These are phyloP conservation scores for Sylvilagus floridanus DNA, from an alignment of 2,797 vertebrate species.

Conservation along the genomic window DNA sequence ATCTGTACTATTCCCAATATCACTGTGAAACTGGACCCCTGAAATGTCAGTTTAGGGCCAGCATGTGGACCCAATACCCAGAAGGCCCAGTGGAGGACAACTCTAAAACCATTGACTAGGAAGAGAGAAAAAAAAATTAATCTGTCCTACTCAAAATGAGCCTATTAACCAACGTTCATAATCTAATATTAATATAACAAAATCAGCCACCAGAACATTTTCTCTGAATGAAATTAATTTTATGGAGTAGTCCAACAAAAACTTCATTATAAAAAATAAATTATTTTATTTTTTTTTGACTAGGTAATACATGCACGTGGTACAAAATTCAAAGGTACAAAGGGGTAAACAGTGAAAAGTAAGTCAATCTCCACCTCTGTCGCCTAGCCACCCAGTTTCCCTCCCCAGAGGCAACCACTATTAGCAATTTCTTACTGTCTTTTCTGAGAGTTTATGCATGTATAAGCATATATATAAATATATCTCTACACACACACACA, in stretches of 20 bases:
- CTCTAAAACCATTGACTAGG: constrained; percentile 64
- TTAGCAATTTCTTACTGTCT: constrained; percentile 70
- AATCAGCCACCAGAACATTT: constrained; percentile 61
- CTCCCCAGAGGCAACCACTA: constrained; percentile 81
- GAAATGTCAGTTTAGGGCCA: constrained; percentile 11
- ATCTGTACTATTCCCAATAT: neutral
- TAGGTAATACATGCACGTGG: constrained; percentile 83
- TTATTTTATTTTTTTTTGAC: constrained; percentile 82
- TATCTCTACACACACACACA: neutral
- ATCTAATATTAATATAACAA: constrained; percentile 62
- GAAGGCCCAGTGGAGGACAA: constrained; percentile 1
- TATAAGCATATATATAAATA: constrained; percentile 56
- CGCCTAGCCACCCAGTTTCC: constrained; percentile 77
- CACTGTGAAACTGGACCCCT: constrained; percentile 36
- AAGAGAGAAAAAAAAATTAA: constrained; percentile 34
- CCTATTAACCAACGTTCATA: constrained; percentile 55
- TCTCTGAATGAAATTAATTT: constrained; percentile 79
- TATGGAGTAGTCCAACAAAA: constrained; percentile 78
- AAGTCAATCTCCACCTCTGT: constrained; percentile 81
- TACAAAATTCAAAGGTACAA: constrained; percentile 85
- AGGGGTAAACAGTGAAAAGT: constrained; percentile 85
- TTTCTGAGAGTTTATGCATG: constrained; percentile 76
- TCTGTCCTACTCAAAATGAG: constrained; percentile 48
- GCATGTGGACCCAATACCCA: neutral
- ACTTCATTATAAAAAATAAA: constrained; percentile 80